These are phyloP conservation scores for Eristalis tenax DNA, from an alignment of 2,888 invertebrate genomes.

Conservation along the genomic window DNA sequence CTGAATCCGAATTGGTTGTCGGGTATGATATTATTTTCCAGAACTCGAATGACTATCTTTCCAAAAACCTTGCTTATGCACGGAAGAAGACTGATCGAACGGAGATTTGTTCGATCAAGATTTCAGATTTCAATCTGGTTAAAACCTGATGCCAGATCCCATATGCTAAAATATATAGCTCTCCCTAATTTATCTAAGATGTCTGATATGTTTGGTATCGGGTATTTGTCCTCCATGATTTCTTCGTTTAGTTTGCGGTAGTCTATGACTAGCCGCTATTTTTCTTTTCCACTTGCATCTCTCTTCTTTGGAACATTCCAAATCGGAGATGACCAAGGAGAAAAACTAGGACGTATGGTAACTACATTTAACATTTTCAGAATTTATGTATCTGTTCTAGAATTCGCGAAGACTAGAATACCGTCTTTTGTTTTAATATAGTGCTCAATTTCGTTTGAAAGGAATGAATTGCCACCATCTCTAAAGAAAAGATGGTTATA, in stretches of 20 bases:
- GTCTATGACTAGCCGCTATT: constrained; percentile 51
- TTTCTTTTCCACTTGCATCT: constrained; percentile 45
- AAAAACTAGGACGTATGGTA: constrained; percentile 46
- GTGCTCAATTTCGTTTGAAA: constrained; percentile 74
- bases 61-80: no score
- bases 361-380: constrained; percentile 55
- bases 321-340: constrained; percentile 41
- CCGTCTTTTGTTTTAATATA: constrained; percentile 73
- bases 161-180: constrained; percentile 76
- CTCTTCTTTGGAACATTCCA: constrained; percentile 43
- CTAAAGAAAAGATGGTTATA: no score
- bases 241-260: constrained; percentile 24
- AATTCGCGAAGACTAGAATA: constrained; percentile 69
- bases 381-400: constrained; percentile 74
- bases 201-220: constrained; percentile 33
- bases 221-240: constrained; percentile 18
- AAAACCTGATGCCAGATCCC: constrained; percentile 75
- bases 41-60: no score
- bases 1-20: no score
- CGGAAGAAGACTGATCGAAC: no score
- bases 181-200: constrained; percentile 75
- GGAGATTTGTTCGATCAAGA: no score
- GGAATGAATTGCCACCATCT: no score
- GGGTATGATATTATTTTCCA: no score
- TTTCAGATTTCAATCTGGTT: constrained; percentile 76